phyloP scores from a whole-genome alignment of 2,113 vertebrate genomes.

The Paramisgurnus dabryanus region DNA sequence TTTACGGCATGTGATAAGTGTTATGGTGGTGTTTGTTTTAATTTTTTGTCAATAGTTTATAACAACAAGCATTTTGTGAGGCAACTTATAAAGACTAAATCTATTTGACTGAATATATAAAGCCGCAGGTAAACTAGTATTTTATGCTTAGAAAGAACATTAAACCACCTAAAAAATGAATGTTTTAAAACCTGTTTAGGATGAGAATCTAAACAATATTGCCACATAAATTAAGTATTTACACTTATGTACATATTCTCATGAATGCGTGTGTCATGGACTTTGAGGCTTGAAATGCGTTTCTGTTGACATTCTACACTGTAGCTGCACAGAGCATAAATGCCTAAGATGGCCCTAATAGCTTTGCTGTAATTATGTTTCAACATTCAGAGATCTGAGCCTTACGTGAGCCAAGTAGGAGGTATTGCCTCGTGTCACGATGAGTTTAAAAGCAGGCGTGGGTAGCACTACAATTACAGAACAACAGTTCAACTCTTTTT shows the following conservation, averaged over 20 bases:
- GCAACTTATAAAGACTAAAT: no score
- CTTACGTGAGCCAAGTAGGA: constrained; percentile 3
- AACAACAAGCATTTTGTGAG: no score
- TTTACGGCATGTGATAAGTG: no score
- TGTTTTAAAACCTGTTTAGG: constrained; percentile 20
- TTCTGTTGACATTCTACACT: constrained; percentile 35
- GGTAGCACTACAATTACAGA: constrained; percentile 36
- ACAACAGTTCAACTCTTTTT: constrained; percentile 25
- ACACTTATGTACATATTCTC: constrained; percentile 4
- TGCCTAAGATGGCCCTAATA: constrained; percentile 35
- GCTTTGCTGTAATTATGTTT: constrained; percentile 45
- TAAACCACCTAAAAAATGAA: background rate
- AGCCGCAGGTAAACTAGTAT: no score
- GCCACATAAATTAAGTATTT: constrained; percentile 34
- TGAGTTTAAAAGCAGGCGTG: constrained; percentile 33
- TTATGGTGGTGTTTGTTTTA: no score
- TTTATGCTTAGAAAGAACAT: background rate
- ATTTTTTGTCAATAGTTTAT: no score
- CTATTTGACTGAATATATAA: no score
- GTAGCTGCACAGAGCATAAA: constrained; percentile 16
- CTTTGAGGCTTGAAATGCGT: constrained; percentile 24
- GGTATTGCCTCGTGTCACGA: constrained; percentile 18
- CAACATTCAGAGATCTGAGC: constrained; percentile 13
- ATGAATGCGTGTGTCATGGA: constrained; percentile 21
- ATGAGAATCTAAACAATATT: constrained; percentile 15